Evolutionary conservation across 2,888 invertebrate species (phyloP), one percentile per base, ranked within the genome.

Genomic region (Embidobia sp.): DNA sequence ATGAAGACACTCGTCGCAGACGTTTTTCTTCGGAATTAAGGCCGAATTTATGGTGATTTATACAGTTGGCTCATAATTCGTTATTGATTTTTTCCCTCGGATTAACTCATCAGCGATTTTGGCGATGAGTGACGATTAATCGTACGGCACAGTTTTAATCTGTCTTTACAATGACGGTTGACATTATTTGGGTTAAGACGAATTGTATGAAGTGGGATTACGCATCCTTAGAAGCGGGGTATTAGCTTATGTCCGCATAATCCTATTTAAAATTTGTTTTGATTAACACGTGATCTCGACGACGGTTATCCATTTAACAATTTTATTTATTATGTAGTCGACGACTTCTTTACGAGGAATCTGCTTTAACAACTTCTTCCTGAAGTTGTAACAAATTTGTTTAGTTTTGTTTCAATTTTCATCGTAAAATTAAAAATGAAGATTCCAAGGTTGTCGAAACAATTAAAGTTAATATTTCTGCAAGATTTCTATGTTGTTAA

Each of bases 261-360:
- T 70, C 76, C 69, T 70, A 70, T 76, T 76, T 70, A 31, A 76
- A 63, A 70, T 76, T 70, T 76, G 57, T 76, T 63, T 70, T 70
- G 64, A 73, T 73, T 73, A 64, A 66, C 64, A 57, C 64, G 33
- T 66, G 57, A 64, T 49, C n/a, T 53, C 15, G n/a, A 19, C 35
- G 35, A 27, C 46, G 35, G 35, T 55, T 46, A 55, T 55, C 44
- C 46, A 66, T 31, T 49, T 59, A 46, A n/a, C n/a, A n/a, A n/a
- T n/a, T n/a, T n/a, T n/a, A n/a, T n/a, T n/a, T n/a, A n/a, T n/a
- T n/a, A n/a, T n/a, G n/a, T n/a, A n/a, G n/a, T n/a, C n/a, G n/a
- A n/a, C n/a, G n/a, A n/a, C n/a, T n/a, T n/a, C n/a, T n/a, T n/a
- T n/a, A n/a, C n/a, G n/a, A n/a, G n/a, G n/a, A n/a, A n/a, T n/a